Evolutionary conservation across 2,797 vertebrate species (phyloP).

Genomic region (Ctenopoma kingsleyae): DNA sequence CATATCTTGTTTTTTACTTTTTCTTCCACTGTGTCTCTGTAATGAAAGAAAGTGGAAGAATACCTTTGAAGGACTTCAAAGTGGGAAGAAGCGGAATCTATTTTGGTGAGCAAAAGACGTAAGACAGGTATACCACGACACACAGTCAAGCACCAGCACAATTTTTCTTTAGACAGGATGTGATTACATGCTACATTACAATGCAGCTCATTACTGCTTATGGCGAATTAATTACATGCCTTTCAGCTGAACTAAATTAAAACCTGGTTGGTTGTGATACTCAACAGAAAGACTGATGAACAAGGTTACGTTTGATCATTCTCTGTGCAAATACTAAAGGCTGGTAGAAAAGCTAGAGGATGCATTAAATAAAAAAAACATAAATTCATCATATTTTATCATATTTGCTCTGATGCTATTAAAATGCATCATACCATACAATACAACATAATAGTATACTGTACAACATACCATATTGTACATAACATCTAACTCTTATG

Average conservation of each 20-base stretch:
- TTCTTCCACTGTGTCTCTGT: conserved; percentile 10
- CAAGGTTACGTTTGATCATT: conserved; percentile 50
- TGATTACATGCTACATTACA: conserved; percentile 74
- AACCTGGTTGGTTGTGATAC: conserved; percentile 68
- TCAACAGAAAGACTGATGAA: conserved; percentile 64
- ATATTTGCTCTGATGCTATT: too few relatives aligned
- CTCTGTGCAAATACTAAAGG: conserved; percentile 32
- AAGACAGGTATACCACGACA: conserved; percentile 58
- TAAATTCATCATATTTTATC: too few relatives aligned
- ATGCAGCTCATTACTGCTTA: conserved; percentile 74
- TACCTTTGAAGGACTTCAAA: conserved; percentile 66
- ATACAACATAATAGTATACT: not conserved
- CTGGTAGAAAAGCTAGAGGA: conserved; percentile 20
- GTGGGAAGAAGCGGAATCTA: conserved; percentile 38
- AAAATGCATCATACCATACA: too few relatives aligned
- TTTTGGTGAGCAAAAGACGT: conserved; percentile 34
- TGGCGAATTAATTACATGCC: conserved; percentile 75
- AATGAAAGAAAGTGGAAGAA: conserved; percentile 18
- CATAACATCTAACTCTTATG: too few relatives aligned
- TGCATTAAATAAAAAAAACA: not conserved
- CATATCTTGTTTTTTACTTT: conserved; percentile 43
- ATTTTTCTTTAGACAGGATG: conserved; percentile 55
- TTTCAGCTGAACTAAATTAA: conserved; percentile 73
- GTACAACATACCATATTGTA: too few relatives aligned
- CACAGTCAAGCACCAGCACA: conserved; percentile 46